Conservation (phyloP, 2,797 vertebrate species). For the Garrulus glandarius region DNA sequence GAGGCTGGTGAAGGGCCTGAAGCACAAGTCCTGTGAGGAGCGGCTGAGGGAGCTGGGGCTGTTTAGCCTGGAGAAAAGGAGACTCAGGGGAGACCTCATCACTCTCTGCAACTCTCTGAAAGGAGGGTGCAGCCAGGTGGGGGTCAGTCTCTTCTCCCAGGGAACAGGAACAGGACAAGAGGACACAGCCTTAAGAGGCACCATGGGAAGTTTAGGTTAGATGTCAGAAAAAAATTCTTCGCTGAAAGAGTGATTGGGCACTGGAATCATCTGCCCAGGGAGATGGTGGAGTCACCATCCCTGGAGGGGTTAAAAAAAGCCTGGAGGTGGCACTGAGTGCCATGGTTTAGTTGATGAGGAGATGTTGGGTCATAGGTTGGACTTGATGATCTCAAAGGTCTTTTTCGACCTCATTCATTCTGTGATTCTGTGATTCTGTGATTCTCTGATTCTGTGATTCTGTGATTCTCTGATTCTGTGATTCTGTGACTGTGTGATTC, state of each 20-base stretch:
- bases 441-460: too few species aligned
- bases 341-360: background rate
- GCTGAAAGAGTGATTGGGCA: background rate
- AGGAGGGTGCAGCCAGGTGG: fast-evolving
- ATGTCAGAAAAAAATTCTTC: background rate
- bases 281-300: background rate
- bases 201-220: background rate
- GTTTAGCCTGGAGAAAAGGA: background rate
- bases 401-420: background rate
- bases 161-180: background rate
- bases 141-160: background rate
- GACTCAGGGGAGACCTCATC: background rate
- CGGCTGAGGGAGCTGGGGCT: background rate
- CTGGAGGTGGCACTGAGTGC: background rate
- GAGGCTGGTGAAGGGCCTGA: background rate
- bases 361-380: background rate
- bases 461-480: background rate
- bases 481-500: too few species aligned
- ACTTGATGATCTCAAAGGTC: background rate
- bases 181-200: background rate
- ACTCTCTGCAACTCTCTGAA: background rate
- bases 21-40: background rate
- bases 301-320: background rate
- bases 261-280: background rate
- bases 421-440: too few species aligned